Base-by-base conservation (phyloP, 2,797 vertebrate genomes). In the Lutjanus campechanus region DNA sequence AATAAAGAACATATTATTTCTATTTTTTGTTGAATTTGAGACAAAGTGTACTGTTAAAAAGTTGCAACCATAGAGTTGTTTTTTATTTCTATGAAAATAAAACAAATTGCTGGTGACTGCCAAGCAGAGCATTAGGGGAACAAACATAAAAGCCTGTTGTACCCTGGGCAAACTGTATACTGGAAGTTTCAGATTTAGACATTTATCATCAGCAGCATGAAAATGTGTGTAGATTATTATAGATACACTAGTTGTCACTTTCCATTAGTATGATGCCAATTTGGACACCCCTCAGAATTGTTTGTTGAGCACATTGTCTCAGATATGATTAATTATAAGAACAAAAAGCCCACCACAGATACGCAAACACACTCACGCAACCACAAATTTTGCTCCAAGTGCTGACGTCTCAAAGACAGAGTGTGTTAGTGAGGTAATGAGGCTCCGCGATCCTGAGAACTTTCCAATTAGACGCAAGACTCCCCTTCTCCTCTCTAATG, bases 401-500 rank as follows among this genome's bases (percentile, higher is more conserved):
- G 36, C 74, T 51, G 82, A 72, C 6, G 54, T 88, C 82, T 82
- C 44, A 29, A 36, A 79, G 84, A 79, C 59, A 17, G 77, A 22
- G 70, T 81, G 67, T 68, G 66, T 88, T 78, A 82, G 77, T n/a
- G 77, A 91, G 75, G 73, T 91, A 93, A 93, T 85, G 84, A 93
- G 89, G 84, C 84, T 76, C 66, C 17, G 85, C 44, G 47, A 88
- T 90, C 80, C 71, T 0, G 12, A 84, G 84, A 90, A 91, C 77
- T 85, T 84, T 82, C 76, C 89, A 93, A 88, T 93, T 93, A 90
- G 76, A 88, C 40, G 16, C 73, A 12, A 77, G 75, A 58, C 67
- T 82, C 63, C 62, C 74, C 69, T 56, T 83, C 85, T 84, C 56
- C 62, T 85, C 88, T 88, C 89, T 93, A 93, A 94, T 94, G 90